Percentiles rank a stretch among this genome's conserved stretches.
Evolutionary conservation across 1,140 invertebrate genomes (phyloP).

Genomic region (Conopomorpha cramerella): DNA sequence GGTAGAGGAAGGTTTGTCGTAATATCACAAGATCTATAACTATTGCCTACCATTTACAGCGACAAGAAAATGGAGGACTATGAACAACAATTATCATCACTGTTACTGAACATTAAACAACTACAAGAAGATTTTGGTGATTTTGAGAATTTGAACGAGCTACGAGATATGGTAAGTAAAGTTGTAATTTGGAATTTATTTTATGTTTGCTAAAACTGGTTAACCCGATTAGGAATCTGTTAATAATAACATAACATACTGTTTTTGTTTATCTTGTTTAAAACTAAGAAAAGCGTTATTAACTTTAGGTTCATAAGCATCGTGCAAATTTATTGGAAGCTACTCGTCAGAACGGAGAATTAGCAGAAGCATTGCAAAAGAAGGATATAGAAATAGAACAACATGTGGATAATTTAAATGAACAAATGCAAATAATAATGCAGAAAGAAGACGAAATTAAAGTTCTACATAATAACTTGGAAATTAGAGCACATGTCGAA

Average conservation of each 20-base stretch:
- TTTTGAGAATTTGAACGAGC: slow-evolving; percentile 22
- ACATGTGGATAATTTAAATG: slow-evolving; percentile 10
- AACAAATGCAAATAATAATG: slow-evolving; percentile 20
- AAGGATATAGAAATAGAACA: slow-evolving; percentile 21
- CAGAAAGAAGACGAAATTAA: slow-evolving; percentile 24
- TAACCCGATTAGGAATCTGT: too few species aligned
- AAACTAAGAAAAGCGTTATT: too few species aligned
- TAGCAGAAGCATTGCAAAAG: slow-evolving; percentile 20
- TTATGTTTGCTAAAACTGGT: too few species aligned
- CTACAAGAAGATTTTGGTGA: slow-evolving; percentile 31
- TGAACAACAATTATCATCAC: slow-evolving; percentile 22
- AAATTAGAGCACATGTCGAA: slow-evolving; percentile 19
- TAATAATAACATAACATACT: too few species aligned
- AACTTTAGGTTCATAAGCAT: slow-evolving; percentile 27
- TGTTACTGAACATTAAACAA: slow-evolving; percentile 24
- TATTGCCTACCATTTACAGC: too few species aligned
- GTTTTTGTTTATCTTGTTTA: too few species aligned
- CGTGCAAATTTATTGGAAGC: slow-evolving; percentile 20
- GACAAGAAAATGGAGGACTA: slow-evolving; percentile 30
- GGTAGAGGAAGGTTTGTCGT: slow-evolving; percentile 1
- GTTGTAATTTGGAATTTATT: too few species aligned
- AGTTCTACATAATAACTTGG: slow-evolving; percentile 25
- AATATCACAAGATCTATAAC: too few species aligned
- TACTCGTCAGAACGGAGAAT: slow-evolving; percentile 17
- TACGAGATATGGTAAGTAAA: slow-evolving; percentile 25